Conservation (phyloP, 2,113 vertebrate species). For the Campylorhamphus procurvoides region DNA sequence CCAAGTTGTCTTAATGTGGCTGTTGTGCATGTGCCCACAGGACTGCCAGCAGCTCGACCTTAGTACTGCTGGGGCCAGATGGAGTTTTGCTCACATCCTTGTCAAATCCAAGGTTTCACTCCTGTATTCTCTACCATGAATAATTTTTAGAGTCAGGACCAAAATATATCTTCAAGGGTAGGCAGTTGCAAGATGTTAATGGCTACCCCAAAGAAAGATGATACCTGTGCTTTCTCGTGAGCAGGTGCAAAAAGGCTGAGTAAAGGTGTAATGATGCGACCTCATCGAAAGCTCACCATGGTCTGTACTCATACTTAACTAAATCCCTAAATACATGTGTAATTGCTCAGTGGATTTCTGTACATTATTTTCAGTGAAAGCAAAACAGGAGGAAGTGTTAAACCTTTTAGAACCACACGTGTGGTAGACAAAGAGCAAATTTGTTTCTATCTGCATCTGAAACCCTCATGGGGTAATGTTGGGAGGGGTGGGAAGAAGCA, state of each 20-base stretch:
- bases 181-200: neutral
- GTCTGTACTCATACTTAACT: accelerated
- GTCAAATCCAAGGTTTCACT: neutral
- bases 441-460: neutral
- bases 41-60: neutral
- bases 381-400: neutral
- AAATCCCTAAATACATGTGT: neutral
- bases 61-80: neutral
- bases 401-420: neutral
- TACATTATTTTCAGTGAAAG: neutral
- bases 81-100: neutral
- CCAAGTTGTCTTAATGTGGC: neutral
- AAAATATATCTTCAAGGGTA: neutral
- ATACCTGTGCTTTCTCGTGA: neutral
- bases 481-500: neutral
- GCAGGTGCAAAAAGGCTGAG: neutral
- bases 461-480: neutral
- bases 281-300: neutral
- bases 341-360: neutral
- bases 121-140: neutral
- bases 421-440: neutral
- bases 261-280: neutral
- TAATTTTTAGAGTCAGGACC: neutral
- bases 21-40: neutral
- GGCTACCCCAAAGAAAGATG: neutral